Evolutionary conservation across 2,113 vertebrate species (phyloP).

Genomic region (Ophthalmolycus amberensis): DNA sequence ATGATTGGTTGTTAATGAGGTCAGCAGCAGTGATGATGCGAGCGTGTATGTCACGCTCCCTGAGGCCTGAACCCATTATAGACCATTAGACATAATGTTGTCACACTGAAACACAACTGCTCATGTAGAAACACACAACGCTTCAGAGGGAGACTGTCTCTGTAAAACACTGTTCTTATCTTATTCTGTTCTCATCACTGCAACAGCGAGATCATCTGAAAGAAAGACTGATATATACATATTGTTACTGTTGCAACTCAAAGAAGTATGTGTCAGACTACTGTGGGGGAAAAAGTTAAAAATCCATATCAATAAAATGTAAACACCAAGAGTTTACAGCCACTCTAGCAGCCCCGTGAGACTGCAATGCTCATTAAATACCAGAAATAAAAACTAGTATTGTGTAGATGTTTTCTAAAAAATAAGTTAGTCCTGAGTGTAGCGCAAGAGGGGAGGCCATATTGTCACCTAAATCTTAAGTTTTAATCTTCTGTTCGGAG

Average conservation of each 20-base stretch:
- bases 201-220: not conserved
- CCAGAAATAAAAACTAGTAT: too few species aligned
- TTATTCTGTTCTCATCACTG: not conserved
- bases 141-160: not conserved
- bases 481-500: too few species aligned
- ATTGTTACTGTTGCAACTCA: not conserved
- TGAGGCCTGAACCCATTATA: conserved; percentile 42
- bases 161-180: not conserved
- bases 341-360: not conserved
- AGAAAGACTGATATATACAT: not conserved
- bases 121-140: conserved; percentile 6
- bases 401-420: too few species aligned
- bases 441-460: too few species aligned
- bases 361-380: not conserved
- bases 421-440: too few species aligned
- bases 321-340: not conserved
- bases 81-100: conserved; percentile 36
- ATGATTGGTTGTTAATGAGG: conserved; percentile 54
- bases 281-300: not conserved
- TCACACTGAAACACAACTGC: not conserved
- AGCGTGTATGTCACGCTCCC: conserved; percentile 43
- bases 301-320: not conserved
- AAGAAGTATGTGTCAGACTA: not conserved
- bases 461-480: too few species aligned
- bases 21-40: conserved; percentile 36